Base-by-base conservation (phyloP, 2,113 vertebrate species). In the Sorex fumeus region DNA sequence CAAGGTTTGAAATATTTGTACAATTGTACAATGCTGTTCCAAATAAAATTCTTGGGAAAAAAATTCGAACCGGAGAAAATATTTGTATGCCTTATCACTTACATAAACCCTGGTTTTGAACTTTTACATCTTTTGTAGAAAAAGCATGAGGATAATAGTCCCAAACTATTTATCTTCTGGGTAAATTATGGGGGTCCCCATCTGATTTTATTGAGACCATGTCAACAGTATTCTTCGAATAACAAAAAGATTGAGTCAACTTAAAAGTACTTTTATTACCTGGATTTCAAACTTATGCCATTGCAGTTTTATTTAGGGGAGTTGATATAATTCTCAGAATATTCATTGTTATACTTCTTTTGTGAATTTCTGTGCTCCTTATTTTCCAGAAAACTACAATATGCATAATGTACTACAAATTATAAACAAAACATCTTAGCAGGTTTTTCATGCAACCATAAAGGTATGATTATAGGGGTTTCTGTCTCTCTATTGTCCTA, bases 321-420 rank as follows among this genome's bases (percentile, higher is more conserved):
- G 91, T 43, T 84, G 76, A 80, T 83, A 88, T 87, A 45, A 62
- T 75, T 79, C 2, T 88, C 32, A 71, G 8, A 50, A 34, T 15
- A 53, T 81, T 72, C 77, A 36, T 19, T 1, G 0, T 34, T 81
- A 27, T 69, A 36, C 40, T 95, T 87, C 25, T 15, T 30, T 81
- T 77, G 19, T 70, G 1, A 28, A 53, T 7, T 84, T 80, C 30
- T 45, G 3, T 75, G 57, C 23, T 92, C 34, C 19, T 87, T 85
- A 19, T 78, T 88, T 2, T 11, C 27, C 60, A 86, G 70, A 57
- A 19, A 75, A 64, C 12, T 18, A 80, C 19, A 34, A 16, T 45
- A 30, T 86, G 71, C 2, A 75, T 86, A 71, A 72, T 74, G 32
- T 50, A 15, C 82, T 67, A 27, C 9, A 50, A 87, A 72, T 32